These are phyloP conservation scores for Ridgeia piscesae DNA, from an alignment of 1,140 invertebrate species.

Conservation along the genomic window DNA sequence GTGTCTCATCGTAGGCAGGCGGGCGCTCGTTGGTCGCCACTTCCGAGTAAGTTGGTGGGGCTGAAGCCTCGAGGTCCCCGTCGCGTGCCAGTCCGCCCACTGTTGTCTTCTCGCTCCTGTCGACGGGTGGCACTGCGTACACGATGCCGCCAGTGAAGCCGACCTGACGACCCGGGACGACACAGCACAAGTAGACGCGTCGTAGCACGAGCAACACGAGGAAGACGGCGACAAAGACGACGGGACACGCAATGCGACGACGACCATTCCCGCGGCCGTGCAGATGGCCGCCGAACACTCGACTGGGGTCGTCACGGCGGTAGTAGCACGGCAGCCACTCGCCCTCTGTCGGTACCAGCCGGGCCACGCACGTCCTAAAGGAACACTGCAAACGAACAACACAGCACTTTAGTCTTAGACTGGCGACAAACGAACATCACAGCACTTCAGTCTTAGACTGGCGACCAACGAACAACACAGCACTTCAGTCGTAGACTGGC, in stretches of 20 bases:
- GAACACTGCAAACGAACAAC: not conserved
- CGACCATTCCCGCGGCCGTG: not conserved
- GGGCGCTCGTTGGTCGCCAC: not conserved
- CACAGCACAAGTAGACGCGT: not conserved
- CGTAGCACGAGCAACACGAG: not conserved
- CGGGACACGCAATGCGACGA: not conserved
- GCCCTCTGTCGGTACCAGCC: not conserved
- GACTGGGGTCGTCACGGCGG: not conserved
- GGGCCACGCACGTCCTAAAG: not conserved
- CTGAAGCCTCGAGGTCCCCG: not conserved
- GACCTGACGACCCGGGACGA: not conserved
- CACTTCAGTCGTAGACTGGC: too few relatives aligned
- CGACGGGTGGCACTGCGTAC: not conserved
- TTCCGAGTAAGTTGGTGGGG: not conserved
- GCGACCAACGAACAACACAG: too few relatives aligned
- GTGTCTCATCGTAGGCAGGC: not conserved
- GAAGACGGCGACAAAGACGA: not conserved
- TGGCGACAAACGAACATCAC: too few relatives aligned
- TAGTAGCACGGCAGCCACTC: not conserved
- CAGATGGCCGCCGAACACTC: not conserved
- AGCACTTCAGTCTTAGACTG: too few relatives aligned
- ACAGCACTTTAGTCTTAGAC: not conserved
- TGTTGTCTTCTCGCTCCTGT: not conserved
- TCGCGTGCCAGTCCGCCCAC: not conserved
- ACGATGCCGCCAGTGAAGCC: not conserved